These are phyloP conservation scores for Drosophila albomicans DNA, from an alignment of 1,140 invertebrate genomes.

Conservation along the genomic window DNA sequence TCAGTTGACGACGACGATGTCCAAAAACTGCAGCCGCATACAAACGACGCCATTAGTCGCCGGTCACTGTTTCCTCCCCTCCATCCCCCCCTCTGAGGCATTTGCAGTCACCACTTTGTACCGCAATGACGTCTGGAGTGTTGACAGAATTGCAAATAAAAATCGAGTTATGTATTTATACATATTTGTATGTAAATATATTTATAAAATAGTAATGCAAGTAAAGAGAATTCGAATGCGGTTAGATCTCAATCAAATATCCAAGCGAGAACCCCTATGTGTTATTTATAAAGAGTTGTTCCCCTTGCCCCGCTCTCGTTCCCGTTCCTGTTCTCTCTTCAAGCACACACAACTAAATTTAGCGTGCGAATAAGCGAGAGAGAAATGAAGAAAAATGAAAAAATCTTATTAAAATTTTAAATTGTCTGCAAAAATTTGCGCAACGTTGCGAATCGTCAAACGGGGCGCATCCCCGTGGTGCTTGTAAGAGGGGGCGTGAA, in stretches of 20 bases:
- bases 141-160: conserved; percentile 35
- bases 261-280: conserved; percentile 36
- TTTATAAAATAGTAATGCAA: conserved; percentile 13
- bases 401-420: conserved; percentile 78
- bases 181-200: conserved; percentile 4
- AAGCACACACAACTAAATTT: conserved; percentile 58
- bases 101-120: background rate
- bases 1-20: conserved; percentile 53
- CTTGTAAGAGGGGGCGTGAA: background rate
- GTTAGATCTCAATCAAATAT: conserved; percentile 6
- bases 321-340: background rate
- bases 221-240: conserved; percentile 22
- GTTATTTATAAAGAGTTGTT: conserved; percentile 48
- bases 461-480: background rate
- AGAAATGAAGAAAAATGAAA: conserved; percentile 15
- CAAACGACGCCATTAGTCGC: conserved; percentile 72
- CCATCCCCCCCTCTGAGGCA: background rate
- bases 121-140: conserved; percentile 23
- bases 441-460: conserved; percentile 64
- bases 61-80: background rate
- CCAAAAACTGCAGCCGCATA: conserved; percentile 68
- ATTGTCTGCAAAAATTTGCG: conserved; percentile 76
- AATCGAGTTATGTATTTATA: conserved; percentile 39
- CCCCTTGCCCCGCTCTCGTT: background rate
- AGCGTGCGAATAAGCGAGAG: conserved; percentile 37